Base-by-base conservation (phyloP, 2,888 invertebrate genomes). In the Leucophora obtusa region DNA sequence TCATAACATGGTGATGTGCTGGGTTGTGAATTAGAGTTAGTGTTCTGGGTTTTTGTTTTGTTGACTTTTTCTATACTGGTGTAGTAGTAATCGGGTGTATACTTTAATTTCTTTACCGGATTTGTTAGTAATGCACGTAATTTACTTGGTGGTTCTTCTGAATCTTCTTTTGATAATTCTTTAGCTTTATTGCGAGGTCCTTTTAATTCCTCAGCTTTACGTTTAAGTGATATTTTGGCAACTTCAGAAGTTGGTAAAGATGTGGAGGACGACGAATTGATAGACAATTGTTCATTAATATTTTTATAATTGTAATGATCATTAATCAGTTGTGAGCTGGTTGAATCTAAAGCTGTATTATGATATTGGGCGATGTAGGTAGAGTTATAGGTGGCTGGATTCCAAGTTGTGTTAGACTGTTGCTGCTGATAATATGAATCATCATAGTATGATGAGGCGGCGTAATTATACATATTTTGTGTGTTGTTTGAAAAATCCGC, bases 101-200 rank as follows among this genome's bases (percentile, higher is more conserved):
- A 89, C 78, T 89, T 89, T 2, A 89, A 82, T 75, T 89, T 90
- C 83, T 89, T 89, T 0, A 85, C 85, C 15, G 91, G 91, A 84
- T 90, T 89, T 4, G 92, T 92, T 71, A 94, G 88, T 65, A 94
- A 86, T 0, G 93, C 92, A 83, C 94, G 91, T 18, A 94, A 87
- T 53, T 93, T 93, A 82, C 89, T 89, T 15, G 89, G 89, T 1
- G 86, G 84, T 63, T 88, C 89, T 43, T 86, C 85, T 1, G 56
- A 63, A 17, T 38, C 11, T 21, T 53, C 35, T 10, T 14, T 54
- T 2, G 18, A 18, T 38, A 58, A 60, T 24, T 33, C 54, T 50
- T 43, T 5, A 9, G 65, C 7, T 14, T 75, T 69, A 9, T 47
- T 59, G 6, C 50, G 21, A 14, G 17, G 43, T 50, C 66, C 53